phyloP scores from a whole-genome alignment of 2,888 invertebrate species.

The Argyresthia goedartella region DNA sequence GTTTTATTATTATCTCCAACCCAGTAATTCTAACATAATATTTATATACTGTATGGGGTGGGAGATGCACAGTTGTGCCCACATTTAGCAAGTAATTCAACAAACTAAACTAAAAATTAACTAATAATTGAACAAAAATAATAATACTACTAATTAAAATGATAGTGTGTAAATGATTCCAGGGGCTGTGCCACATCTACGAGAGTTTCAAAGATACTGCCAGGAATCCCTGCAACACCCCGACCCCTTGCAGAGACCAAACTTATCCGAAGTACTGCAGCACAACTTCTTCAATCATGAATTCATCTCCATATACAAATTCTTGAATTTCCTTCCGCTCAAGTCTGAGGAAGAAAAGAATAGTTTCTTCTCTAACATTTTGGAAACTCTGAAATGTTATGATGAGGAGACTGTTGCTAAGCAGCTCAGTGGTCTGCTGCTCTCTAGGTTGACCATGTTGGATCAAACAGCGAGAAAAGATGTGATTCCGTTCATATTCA shows the following conservation, averaged over 20 bases:
- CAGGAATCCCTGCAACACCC: constrained; percentile 76
- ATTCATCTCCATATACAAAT: constrained; percentile 86
- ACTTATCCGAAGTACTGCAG: constrained; percentile 73
- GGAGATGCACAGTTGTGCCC: no score
- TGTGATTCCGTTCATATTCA: constrained; percentile 79
- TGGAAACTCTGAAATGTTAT: constrained; percentile 77
- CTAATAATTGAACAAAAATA: background rate
- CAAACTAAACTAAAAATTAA: background rate
- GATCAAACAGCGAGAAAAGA: constrained; percentile 83
- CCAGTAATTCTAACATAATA: background rate
- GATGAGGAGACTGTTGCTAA: constrained; percentile 86
- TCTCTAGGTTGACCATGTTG: constrained; percentile 88
- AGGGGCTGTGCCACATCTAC: constrained; percentile 78
- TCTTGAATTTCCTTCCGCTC: constrained; percentile 84
- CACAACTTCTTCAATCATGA: constrained; percentile 89
- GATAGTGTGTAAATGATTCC: constrained; percentile 17
- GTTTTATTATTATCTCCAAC: background rate
- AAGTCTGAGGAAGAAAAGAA: constrained; percentile 83
- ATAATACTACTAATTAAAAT: no score
- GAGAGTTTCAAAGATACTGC: constrained; percentile 79
- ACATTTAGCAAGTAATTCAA: no score
- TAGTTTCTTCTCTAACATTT: constrained; percentile 81
- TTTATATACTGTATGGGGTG: no score
- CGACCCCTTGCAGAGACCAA: constrained; percentile 75
- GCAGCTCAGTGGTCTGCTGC: constrained; percentile 80